Evolutionary conservation across 23 tunicate species (phyloP), one percentile per base, ranked within the genome.

Genomic region (Halocynthia roretzi): DNA sequence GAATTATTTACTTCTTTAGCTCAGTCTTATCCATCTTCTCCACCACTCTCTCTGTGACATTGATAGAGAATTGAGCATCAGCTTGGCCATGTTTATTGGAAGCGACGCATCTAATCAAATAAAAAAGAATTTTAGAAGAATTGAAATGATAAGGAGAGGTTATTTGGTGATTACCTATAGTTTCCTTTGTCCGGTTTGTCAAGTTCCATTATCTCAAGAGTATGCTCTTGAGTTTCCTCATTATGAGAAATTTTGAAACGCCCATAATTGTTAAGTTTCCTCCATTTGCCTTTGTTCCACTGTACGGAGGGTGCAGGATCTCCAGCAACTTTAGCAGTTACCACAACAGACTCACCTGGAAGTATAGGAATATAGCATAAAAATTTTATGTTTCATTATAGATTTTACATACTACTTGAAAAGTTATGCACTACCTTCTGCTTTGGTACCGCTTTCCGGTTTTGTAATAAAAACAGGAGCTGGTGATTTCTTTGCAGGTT

Each of bases 211-310:
- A 93, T 83, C 6, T 85, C 61, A 8, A 93, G 56, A 11, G 88
- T 81, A 71, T 86, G 84, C 22, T 69, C 70, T 8, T 51, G 61
- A 6, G 86, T 68, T 17, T 70, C 77, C 54, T 62, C 56, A 70
- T 86, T 84, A 51, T 74, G 76, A 6, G 62, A 80, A 22, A 93
- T 75, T 52, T 82, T 82, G 60, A 93, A 81, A 40, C 98, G 73
- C 6, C 98, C 93, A 69, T 85, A 86, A 64, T 84, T 83, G 67
- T 80, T 93, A 31, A 93, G 63, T 54, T 93, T 81, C 54, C 98
- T 79, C 93, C 98, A 86, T 61, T 93, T 93, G 50, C 98, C 98
- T 62, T 93, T 93, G 71, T 93, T 81, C 98, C 98, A 93, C 53
- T 75, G 87, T 22, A 93, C 87, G 19, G 77, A 68, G 22, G 98